Conservation (phyloP, 1,140 invertebrate species). For the Drosophila nebulosa region DNA sequence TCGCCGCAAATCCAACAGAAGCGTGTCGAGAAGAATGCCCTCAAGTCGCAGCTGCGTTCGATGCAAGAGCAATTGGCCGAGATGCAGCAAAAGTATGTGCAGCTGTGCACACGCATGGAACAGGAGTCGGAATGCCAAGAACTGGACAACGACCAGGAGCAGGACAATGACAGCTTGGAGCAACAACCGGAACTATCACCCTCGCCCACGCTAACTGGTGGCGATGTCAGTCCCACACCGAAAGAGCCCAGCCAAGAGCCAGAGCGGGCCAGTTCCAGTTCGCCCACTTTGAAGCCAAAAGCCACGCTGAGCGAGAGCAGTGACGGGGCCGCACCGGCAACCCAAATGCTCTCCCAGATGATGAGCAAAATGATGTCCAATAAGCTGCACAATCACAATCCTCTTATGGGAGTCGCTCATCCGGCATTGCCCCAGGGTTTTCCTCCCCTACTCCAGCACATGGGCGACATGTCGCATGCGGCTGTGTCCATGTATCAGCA, state of each 20-base stretch:
- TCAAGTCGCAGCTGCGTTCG: constrained; percentile 91
- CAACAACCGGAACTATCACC: constrained; percentile 83
- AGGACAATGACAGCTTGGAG: constrained; percentile 85
- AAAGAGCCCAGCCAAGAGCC: constrained; percentile 80
- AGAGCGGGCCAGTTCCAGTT: constrained; percentile 82
- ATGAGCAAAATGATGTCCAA: constrained; percentile 86
- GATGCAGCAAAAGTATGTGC: constrained; percentile 95
- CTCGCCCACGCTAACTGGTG: constrained; percentile 67
- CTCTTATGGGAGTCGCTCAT: constrained; percentile 72
- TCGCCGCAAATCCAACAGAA: constrained; percentile 89
- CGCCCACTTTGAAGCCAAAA: constrained; percentile 70
- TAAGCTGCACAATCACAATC: constrained; percentile 83
- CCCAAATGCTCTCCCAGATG: constrained; percentile 85
- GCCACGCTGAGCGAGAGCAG: constrained; percentile 29
- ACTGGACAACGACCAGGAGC: constrained; percentile 86
- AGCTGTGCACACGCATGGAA: constrained; percentile 92
- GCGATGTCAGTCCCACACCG: constrained; percentile 83
- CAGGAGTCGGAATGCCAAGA: constrained; percentile 88
- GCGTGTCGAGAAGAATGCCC: constrained; percentile 90
- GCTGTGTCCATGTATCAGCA: constrained; percentile 89
- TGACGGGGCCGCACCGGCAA: constrained; percentile 65
- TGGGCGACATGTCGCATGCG: constrained; percentile 85
- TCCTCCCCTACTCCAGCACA: constrained; percentile 83
- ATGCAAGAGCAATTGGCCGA: constrained; percentile 94
- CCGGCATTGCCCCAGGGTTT: constrained; percentile 83